These are phyloP conservation scores for Lipophrys pholis DNA, from an alignment of 2,113 vertebrate species.

Conservation along the genomic window DNA sequence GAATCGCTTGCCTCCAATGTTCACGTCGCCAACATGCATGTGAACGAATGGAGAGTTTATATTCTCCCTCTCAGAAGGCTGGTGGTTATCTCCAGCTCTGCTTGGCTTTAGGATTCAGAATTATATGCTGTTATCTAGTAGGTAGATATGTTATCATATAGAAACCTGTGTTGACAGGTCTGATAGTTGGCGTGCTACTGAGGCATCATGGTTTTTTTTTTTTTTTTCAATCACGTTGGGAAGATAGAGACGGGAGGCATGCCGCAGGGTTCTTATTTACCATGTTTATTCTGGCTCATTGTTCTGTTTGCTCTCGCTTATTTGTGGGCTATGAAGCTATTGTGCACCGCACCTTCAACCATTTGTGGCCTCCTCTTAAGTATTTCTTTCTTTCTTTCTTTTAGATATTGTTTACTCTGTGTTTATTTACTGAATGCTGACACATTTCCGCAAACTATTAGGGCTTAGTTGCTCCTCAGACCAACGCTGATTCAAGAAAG, in stretches of 20 bases:
- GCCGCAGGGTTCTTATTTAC: slow-evolving; percentile 19
- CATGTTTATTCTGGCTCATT: slow-evolving; percentile 5
- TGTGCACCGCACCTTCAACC: neutral
- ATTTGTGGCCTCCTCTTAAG: slow-evolving; percentile 4
- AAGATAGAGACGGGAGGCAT: neutral
- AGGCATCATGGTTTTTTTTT: slow-evolving; percentile 52
- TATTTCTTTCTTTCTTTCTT: no score
- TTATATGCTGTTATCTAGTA: slow-evolving; percentile 17
- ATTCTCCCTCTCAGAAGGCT: slow-evolving; percentile 6
- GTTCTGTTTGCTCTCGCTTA: neutral
- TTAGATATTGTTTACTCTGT: neutral
- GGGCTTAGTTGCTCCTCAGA: slow-evolving; percentile 15
- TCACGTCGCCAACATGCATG: slow-evolving; percentile 9
- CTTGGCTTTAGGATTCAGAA: slow-evolving; percentile 1
- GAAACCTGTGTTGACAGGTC: slow-evolving; percentile 44
- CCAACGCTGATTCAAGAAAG: slow-evolving; percentile 23
- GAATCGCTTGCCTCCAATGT: neutral
- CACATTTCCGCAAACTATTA: slow-evolving; percentile 5
- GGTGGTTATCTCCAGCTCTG: neutral
- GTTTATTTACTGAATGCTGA: slow-evolving; percentile 25
- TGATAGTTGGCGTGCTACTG: slow-evolving; percentile 37
- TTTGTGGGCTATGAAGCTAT: neutral
- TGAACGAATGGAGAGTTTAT: slow-evolving; percentile 6
- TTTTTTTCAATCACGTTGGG: slow-evolving; percentile 48
- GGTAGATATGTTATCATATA: slow-evolving; percentile 37